Conservation (phyloP, 2,113 vertebrate genomes). For the Chunga burmeisteri region DNA sequence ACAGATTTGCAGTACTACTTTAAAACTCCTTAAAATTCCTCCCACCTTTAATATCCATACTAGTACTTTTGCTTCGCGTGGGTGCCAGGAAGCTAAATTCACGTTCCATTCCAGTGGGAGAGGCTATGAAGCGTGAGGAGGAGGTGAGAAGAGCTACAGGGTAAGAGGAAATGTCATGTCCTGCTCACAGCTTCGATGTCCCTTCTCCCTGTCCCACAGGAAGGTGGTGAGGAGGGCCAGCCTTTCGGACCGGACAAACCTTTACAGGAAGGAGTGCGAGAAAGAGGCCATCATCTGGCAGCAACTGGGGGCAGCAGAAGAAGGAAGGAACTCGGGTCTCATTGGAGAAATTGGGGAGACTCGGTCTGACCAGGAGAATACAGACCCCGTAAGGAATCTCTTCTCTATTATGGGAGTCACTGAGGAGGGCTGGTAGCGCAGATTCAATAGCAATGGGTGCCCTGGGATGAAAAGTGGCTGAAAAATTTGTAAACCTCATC, state of each 20-base stretch:
- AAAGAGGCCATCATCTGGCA: constrained; percentile 96
- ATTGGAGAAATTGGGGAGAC: constrained; percentile 81
- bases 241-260: constrained; percentile 91
- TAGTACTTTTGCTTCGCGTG: background rate
- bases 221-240: constrained; percentile 96
- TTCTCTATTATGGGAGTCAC: background rate
- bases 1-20: background rate
- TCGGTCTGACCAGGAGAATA: constrained; percentile 88
- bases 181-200: background rate
- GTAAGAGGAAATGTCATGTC: background rate
- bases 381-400: constrained; percentile 77
- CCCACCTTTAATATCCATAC: background rate
- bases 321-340: constrained; percentile 68
- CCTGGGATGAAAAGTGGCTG: background rate
- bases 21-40: constrained; percentile 8
- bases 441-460: background rate
- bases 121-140: background rate
- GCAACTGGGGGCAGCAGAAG: constrained; percentile 79
- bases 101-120: background rate
- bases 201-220: constrained; percentile 66
- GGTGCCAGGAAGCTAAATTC: background rate
- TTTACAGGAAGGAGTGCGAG: constrained; percentile 95
- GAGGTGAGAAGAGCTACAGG: background rate
- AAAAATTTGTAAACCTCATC: background rate
- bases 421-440: background rate